These are phyloP conservation scores for Formica aserva DNA, from an alignment of 2,888 invertebrate species.

Conservation along the genomic window DNA sequence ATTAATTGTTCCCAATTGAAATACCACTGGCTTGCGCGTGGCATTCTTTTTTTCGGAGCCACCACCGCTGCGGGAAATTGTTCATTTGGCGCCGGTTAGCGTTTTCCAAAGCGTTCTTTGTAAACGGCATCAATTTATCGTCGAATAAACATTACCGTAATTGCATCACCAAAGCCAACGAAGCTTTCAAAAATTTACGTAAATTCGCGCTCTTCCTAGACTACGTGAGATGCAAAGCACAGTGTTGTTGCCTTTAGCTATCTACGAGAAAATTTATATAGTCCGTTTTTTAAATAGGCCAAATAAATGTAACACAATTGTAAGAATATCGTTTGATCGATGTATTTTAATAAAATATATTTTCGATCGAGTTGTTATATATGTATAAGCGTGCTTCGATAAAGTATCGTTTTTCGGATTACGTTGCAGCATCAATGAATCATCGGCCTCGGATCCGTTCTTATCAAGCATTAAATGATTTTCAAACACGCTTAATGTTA, in stretches of 20 bases:
- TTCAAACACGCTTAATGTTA: slow-evolving; percentile 25
- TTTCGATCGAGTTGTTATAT: background rate
- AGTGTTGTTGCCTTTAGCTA: background rate
- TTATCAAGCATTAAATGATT: slow-evolving; percentile 34
- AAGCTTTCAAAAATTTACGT: slow-evolving; percentile 4
- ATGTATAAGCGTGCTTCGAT: background rate
- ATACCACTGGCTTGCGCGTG: slow-evolving; percentile 31
- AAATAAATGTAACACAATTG: background rate
- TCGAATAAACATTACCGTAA: slow-evolving; percentile 47
- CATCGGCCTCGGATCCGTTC: background rate
- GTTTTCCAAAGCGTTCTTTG: slow-evolving; percentile 50
- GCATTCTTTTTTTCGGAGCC: background rate
- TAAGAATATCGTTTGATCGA: background rate
- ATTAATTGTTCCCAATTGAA: slow-evolving; percentile 65
- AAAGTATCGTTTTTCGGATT: slow-evolving; percentile 1
- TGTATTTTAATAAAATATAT: background rate
- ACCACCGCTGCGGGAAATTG: background rate
- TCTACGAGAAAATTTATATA: background rate
- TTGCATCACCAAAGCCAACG: slow-evolving; percentile 14
- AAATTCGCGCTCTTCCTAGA: background rate
- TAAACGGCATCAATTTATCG: slow-evolving; percentile 46
- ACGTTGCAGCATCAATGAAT: background rate
- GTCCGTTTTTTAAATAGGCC: background rate
- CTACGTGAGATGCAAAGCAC: background rate
- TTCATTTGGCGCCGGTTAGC: slow-evolving; percentile 30